phyloP scores from a whole-genome alignment of 2,113 vertebrate species.

The Ochotona curzoniae region DNA sequence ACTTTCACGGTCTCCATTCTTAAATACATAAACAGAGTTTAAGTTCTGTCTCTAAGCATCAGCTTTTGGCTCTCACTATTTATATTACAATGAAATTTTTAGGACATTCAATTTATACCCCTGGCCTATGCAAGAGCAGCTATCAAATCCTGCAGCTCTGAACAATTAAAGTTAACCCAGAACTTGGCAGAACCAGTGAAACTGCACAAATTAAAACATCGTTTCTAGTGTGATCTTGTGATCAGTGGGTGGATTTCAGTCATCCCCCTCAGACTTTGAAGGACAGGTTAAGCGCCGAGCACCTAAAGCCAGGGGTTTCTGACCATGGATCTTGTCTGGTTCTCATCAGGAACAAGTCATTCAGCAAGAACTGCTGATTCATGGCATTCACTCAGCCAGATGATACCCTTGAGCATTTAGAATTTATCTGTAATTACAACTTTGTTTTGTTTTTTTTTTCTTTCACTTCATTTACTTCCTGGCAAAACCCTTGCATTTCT shows the following conservation, averaged over 20 bases:
- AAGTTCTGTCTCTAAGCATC: neutral
- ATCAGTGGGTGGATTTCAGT: neutral
- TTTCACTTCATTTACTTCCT: neutral
- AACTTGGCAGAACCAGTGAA: neutral
- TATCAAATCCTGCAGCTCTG: neutral
- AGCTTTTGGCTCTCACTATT: neutral
- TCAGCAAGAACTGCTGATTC: neutral
- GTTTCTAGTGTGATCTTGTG: neutral
- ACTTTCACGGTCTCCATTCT: no score
- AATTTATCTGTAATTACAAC: neutral
- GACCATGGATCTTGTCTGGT: neutral
- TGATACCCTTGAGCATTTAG: neutral
- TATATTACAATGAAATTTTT: neutral
- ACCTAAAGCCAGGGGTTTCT: neutral
- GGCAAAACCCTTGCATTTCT: neutral
- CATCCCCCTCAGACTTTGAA: neutral
- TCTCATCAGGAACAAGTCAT: neutral
- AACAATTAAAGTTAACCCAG: neutral
- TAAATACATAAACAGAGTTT: no score
- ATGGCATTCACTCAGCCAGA: neutral
- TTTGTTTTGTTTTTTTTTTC: neutral
- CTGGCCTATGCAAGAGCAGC: neutral
- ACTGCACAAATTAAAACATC: neutral
- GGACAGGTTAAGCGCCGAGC: neutral
- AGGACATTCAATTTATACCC: neutral